Conservation (phyloP, 2,797 vertebrate species). For the Vultur gryphus region DNA sequence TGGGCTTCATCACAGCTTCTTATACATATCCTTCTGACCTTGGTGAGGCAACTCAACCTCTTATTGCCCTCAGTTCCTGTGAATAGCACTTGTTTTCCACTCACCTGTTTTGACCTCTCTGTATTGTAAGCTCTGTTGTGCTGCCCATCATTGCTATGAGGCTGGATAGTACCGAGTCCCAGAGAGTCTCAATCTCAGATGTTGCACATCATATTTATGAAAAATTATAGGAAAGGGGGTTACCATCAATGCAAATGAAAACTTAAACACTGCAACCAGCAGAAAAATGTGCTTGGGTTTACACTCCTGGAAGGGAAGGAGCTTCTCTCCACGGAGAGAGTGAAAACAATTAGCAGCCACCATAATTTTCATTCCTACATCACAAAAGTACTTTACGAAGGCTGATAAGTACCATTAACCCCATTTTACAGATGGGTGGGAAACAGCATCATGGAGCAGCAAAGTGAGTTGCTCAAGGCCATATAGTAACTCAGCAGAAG, state of each 20-base stretch:
- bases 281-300: slow-evolving; percentile 2
- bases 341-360: slow-evolving; percentile 7
- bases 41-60: background rate
- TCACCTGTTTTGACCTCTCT: background rate
- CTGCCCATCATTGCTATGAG: background rate
- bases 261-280: background rate
- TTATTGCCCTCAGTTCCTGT: background rate
- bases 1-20: background rate
- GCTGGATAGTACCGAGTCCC: background rate
- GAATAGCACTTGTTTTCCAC: background rate
- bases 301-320: background rate
- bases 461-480: slow-evolving; percentile 29
- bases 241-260: background rate
- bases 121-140: background rate
- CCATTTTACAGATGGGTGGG: slow-evolving; percentile 41
- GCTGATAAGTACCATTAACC: slow-evolving; percentile 38
- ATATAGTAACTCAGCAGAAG: background rate
- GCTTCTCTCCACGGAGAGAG: background rate
- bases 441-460: slow-evolving; percentile 23
- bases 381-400: slow-evolving; percentile 2
- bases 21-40: background rate
- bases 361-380: background rate
- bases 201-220: background rate
- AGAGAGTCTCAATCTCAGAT: background rate
- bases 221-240: background rate